Evolutionary conservation across 2,797 vertebrate genomes (phyloP), one percentile per base, ranked within the genome.

Genomic region (Columba guinea): DNA sequence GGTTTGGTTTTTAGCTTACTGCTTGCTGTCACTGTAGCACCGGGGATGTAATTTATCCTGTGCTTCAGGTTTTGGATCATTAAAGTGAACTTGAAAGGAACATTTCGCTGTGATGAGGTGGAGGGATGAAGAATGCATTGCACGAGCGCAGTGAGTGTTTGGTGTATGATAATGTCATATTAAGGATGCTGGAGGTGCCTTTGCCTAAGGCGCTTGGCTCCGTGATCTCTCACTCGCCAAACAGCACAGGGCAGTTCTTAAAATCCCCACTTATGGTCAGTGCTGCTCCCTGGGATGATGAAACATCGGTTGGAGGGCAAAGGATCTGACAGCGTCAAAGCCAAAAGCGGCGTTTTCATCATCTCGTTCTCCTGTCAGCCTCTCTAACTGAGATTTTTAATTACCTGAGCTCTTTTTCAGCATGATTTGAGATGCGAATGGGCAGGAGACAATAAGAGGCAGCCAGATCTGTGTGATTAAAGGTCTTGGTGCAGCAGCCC

Each of bases 91-190:
- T 64, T 30, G 9, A 51, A 44, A 30, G 37, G 69, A 69, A 4
- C 1, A 0, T 60, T 56, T 48, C 2, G 12, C 37, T 24, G n/a
- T 34, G 14, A 32, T 51, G 48, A 3, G 24, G 13, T 15, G 41
- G 59, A 62, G 64, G 21, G 89, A 19, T 1, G 20, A 1, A 13
- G 24, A 7, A 8, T 27, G 39, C 2, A 2, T 41, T 60, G 52
- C 32, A 6, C 23, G 7, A 64, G 55, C 84, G 13, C 56, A 49
- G 58, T 4, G 4, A 22, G 1, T 0, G 5, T 13, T 53, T n/a
- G 32, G 10, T 2, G 1, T 10, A 6, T 3, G 22, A 12, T 46
- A 32, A 21, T 0, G 1, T 26, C 11, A 6, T n/a, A 5, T 8
- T 16, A 28, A 13, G 24, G 55, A 20, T 68, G 62, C 55, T 74